These are phyloP conservation scores for Mylabris sibirica DNA, from an alignment of 2,888 invertebrate species.

Conservation along the genomic window DNA sequence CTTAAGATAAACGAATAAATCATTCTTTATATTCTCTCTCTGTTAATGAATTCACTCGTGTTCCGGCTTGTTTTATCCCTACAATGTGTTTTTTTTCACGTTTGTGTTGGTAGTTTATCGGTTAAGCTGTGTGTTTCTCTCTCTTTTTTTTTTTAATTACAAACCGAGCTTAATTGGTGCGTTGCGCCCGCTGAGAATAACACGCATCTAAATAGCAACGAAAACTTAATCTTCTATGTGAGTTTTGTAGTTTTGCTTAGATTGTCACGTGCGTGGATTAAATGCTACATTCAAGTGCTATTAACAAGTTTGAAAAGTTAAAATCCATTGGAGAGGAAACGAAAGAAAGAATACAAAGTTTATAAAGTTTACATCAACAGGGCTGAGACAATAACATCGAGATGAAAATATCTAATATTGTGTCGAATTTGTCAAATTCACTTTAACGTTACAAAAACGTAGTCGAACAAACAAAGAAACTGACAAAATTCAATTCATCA, in stretches of 20 bases:
- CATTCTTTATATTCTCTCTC: not conserved
- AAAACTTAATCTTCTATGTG: not conserved
- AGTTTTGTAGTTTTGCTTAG: slow-evolving; percentile 11
- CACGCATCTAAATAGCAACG: not conserved
- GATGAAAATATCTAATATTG: not conserved
- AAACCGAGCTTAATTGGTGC: not conserved
- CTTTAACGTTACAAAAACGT: not conserved
- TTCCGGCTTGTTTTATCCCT: not conserved
- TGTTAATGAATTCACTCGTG: not conserved
- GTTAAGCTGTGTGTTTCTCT: not conserved
- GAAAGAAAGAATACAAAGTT: too few relatives aligned
- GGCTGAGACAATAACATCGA: not conserved
- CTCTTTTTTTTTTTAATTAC: not conserved
- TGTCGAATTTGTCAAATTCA: slow-evolving; percentile 1
- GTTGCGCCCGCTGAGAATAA: not conserved
- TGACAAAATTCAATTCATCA: not conserved
- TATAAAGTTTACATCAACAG: not conserved
- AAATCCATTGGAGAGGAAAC: too few relatives aligned
- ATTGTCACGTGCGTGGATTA: slow-evolving; percentile 30
- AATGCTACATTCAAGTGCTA: slow-evolving; percentile 29
- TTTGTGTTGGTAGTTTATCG: not conserved
- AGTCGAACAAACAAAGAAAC: not conserved
- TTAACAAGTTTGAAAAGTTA: slow-evolving; percentile 41
- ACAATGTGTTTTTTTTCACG: not conserved
- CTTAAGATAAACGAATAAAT: not conserved